Evolutionary conservation across 2,113 vertebrate species (phyloP).

Genomic region (Cygnus atratus): DNA sequence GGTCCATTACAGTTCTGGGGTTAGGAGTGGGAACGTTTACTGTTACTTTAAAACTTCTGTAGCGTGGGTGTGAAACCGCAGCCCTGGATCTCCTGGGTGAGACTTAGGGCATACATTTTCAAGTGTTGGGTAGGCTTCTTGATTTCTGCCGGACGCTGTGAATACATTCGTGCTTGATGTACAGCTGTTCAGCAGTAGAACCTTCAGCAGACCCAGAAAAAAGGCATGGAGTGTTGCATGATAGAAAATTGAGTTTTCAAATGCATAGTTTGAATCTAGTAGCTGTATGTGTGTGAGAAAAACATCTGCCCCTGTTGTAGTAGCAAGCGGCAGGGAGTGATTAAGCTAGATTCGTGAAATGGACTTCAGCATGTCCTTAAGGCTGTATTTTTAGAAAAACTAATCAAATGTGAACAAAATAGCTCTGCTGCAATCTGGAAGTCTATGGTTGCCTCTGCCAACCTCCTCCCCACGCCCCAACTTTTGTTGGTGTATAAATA

Average conservation of each 20-base stretch:
- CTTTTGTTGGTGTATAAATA: not conserved
- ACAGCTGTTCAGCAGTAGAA: not conserved
- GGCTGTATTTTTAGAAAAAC: not conserved
- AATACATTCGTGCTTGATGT: not conserved
- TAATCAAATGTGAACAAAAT: not conserved
- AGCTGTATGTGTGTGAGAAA: not conserved
- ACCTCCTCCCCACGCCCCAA: not conserved
- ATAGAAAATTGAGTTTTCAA: not conserved
- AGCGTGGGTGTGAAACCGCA: not conserved
- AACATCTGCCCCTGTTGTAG: not conserved
- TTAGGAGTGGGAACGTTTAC: not conserved
- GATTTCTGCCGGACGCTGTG: not conserved
- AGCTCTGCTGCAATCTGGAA: not conserved
- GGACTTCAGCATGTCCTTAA: not conserved
- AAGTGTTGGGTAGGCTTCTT: not conserved
- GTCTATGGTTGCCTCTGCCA: not conserved
- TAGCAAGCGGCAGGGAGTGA: not conserved
- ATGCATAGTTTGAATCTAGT: accelerated
- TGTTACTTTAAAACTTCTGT: not conserved
- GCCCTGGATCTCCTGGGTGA: accelerated
- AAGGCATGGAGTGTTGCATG: not conserved
- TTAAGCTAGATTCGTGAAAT: not conserved
- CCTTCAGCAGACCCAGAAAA: not conserved
- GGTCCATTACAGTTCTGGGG: not conserved
- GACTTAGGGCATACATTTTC: not conserved